phyloP scores from a whole-genome alignment of 2,888 invertebrate species.

The Brenthis daphne region DNA sequence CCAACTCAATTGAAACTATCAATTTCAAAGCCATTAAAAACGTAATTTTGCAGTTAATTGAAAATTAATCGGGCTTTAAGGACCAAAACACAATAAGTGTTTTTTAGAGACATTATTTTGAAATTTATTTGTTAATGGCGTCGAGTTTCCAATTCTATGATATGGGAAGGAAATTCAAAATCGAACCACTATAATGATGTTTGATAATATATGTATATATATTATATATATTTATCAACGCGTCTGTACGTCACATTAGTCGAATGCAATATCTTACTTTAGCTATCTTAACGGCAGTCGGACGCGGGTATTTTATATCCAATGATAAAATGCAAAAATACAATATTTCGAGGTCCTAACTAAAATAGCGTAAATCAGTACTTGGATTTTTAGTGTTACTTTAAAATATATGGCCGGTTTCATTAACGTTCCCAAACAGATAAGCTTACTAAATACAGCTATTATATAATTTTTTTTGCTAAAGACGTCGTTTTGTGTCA shows the following conservation, averaged over 20 bases:
- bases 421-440: slow-evolving; percentile 48
- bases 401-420: slow-evolving; percentile 73
- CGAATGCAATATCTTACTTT: slow-evolving; percentile 14
- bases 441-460: slow-evolving; percentile 66
- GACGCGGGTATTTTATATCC: slow-evolving; percentile 38
- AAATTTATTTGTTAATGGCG: too few species aligned
- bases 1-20: too few species aligned
- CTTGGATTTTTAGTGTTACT: slow-evolving; percentile 50
- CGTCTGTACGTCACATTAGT: not conserved
- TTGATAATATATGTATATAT: too few species aligned
- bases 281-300: slow-evolving; percentile 42
- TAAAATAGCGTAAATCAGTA: slow-evolving; percentile 63
- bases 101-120: too few species aligned
- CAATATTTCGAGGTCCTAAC: slow-evolving; percentile 58
- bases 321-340: slow-evolving; percentile 69
- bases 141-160: too few species aligned
- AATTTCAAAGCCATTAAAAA: too few species aligned
- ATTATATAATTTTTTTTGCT: slow-evolving; percentile 58
- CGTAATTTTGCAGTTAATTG: too few species aligned
- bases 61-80: too few species aligned
- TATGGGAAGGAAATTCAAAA: too few species aligned
- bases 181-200: too few species aligned
- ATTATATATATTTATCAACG: too few species aligned
- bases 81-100: too few species aligned
- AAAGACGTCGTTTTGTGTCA: slow-evolving; percentile 42